These are phyloP conservation scores for Acipenser transmontanus DNA, from an alignment of 2,797 vertebrate genomes.

Conservation along the genomic window DNA sequence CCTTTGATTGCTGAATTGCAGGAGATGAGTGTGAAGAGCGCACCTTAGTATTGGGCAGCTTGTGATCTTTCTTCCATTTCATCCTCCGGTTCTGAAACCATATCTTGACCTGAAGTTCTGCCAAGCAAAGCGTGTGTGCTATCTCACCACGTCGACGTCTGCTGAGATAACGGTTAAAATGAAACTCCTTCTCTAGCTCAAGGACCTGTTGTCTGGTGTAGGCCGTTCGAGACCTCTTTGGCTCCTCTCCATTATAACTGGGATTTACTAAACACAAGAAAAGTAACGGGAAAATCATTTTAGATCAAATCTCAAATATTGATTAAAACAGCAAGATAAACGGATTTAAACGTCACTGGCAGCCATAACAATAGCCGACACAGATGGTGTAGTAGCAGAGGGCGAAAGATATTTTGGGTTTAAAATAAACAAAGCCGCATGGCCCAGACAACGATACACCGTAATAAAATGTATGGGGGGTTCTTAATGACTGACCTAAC, in stretches of 20 bases:
- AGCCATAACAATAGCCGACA: too few species aligned
- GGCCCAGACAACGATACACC: constrained; percentile 75
- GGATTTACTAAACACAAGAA: constrained; percentile 77
- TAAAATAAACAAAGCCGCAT: constrained; percentile 88
- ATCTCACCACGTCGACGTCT: constrained; percentile 94
- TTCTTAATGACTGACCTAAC: constrained; percentile 94
- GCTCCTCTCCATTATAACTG: constrained; percentile 90
- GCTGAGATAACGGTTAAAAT: constrained; percentile 98
- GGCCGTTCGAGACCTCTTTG: constrained; percentile 97
- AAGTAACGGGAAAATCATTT: too few species aligned
- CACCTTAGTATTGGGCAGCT: constrained; percentile 98
- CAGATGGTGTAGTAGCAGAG: constrained; percentile 38
- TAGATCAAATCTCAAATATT: constrained; percentile 43
- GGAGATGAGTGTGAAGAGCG: constrained; percentile 73
- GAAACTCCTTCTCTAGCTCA: constrained; percentile 98
- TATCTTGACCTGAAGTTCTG: constrained; percentile 97
- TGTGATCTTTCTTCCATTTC: constrained; percentile 99
- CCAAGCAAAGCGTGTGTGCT: constrained; percentile 92
- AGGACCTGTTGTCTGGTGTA: constrained; percentile 97
- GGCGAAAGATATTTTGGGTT: constrained; percentile 64
- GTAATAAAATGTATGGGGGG: constrained; percentile 97
- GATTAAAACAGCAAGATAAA: constrained; percentile 46
- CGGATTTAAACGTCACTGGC: constrained; percentile 53
- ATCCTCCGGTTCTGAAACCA: constrained; percentile 98
- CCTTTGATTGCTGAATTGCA: constrained; percentile 58